A percentile compares a stretch with the other conserved stretches of the same genome.
These are phyloP conservation scores for Ornithoptera alexandrae DNA, from an alignment of 2,888 invertebrate genomes.

Conservation along the genomic window DNA sequence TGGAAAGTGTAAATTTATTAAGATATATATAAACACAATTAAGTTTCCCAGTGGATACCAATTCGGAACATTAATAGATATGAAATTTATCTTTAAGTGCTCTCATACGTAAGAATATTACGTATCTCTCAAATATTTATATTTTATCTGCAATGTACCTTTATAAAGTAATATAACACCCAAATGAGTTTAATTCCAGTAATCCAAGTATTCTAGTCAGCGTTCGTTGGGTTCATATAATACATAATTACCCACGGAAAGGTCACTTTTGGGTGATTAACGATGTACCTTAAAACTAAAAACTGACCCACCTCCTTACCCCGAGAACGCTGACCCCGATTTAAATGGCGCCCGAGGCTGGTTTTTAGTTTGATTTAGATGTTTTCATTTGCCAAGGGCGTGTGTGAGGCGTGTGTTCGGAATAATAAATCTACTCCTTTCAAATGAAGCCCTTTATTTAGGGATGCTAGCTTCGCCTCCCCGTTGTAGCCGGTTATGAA, in stretches of 20 bases:
- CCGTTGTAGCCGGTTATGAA: constrained; percentile 1
- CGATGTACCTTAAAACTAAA: constrained; percentile 29
- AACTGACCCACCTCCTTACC: constrained; percentile 3
- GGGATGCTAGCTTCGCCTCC: neutral
- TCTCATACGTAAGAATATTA: neutral
- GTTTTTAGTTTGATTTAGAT: constrained; percentile 20
- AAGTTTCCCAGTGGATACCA: neutral
- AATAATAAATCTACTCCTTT: constrained; percentile 1
- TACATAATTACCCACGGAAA: constrained; percentile 50
- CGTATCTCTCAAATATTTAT: neutral
- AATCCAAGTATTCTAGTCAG: constrained; percentile 47
- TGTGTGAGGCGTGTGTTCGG: constrained; percentile 1
- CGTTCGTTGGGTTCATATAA: constrained; percentile 40
- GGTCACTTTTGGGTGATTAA: constrained; percentile 41
- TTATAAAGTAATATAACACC: constrained; percentile 52
- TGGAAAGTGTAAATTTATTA: neutral
- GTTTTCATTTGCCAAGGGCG: constrained; percentile 9
- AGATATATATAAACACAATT: neutral
- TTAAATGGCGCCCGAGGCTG: constrained; percentile 4
- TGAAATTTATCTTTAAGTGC: neutral
- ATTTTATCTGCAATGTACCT: neutral
- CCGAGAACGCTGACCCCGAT: constrained; percentile 6
- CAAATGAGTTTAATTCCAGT: constrained; percentile 60
- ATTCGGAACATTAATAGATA: neutral
- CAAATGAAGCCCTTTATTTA: constrained; percentile 1